Evolutionary conservation across 2,113 vertebrate genomes (phyloP).

Genomic region (Thryonomys swinderianus): DNA sequence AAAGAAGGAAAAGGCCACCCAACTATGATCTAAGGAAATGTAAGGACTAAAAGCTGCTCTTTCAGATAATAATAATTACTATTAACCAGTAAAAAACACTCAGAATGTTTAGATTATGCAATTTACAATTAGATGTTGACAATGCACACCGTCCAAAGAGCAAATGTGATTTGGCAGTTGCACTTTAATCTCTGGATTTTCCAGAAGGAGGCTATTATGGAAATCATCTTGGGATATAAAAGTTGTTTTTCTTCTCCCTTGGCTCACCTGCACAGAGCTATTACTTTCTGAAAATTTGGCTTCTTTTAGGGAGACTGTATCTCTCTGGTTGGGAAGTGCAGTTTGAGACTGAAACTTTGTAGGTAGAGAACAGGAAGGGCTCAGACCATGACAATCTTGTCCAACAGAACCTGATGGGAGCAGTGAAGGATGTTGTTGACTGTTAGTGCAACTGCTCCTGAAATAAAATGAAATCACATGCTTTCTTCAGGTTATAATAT

Average conservation of each 20-base stretch:
- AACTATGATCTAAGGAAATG: conserved; percentile 35
- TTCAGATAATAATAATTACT: not conserved
- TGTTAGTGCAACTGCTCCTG: conserved; percentile 40
- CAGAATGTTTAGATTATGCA: conserved; percentile 34
- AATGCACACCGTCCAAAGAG: not conserved
- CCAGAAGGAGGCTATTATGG: not conserved
- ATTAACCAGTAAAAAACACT: conserved; percentile 28
- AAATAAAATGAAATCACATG: conserved; percentile 71
- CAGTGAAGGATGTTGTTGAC: conserved; percentile 55
- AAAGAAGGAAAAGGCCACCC: not conserved
- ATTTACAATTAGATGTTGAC: not conserved
- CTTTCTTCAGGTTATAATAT: conserved; percentile 59
- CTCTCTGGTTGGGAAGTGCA: conserved; percentile 2
- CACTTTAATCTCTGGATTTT: not conserved
- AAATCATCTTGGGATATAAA: not conserved
- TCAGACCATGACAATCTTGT: conserved; percentile 1
- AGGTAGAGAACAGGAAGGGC: conserved; percentile 28
- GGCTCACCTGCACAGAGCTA: not conserved
- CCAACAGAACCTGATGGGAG: conserved; percentile 37
- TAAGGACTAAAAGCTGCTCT: not conserved
- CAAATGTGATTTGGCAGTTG: conserved; percentile 6
- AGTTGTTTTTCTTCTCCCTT: conserved; percentile 30
- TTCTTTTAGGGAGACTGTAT: not conserved
- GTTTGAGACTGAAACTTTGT: conserved; percentile 25
- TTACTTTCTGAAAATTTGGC: not conserved